Percentiles rank a stretch among this genome's conserved stretches.
phyloP scores from a whole-genome alignment of 2,888 invertebrate species.

The Trissoscelio sp. region DNA sequence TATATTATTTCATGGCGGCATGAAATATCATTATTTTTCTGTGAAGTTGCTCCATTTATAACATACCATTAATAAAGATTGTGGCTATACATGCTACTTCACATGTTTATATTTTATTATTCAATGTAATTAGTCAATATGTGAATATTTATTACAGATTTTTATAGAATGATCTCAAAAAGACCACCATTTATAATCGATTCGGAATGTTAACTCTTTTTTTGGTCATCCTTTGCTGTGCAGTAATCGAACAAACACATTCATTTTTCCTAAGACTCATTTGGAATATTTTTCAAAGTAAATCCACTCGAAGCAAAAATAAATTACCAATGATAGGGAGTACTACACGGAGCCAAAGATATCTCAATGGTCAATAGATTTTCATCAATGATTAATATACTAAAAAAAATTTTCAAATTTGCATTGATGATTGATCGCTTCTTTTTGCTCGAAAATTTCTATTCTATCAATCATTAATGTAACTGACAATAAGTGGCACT shows the following conservation, averaged over 20 bases:
- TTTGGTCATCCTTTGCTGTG: conserved; percentile 18
- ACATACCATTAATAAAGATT: conserved; percentile 7
- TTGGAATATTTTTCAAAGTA: no score
- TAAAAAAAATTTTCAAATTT: no score
- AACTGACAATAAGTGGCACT: no score
- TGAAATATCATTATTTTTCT: conserved; percentile 4
- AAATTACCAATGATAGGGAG: no score
- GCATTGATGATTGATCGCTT: no score
- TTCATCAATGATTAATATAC: no score
- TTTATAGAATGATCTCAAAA: conserved; percentile 31
- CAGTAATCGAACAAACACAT: conserved; percentile 3
- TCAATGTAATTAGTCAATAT: conserved; percentile 2
- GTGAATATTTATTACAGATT: conserved; percentile 32
- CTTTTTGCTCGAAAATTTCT: no score
- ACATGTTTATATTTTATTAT: conserved; percentile 37
- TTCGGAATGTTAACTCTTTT: conserved; percentile 26
- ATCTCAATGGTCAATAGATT: no score
- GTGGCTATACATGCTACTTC: conserved; percentile 10
- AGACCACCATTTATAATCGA: conserved; percentile 27
- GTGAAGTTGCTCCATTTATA: conserved; percentile 21
- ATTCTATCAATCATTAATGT: no score
- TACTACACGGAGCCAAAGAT: no score
- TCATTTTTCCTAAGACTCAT: conserved; percentile 7
- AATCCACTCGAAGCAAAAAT: no score
- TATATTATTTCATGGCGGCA: conserved; percentile 5